Base-by-base conservation (phyloP, 30 jellyfish, hydroid and myxozoan genomes). In the Cassiopea xamachana region DNA sequence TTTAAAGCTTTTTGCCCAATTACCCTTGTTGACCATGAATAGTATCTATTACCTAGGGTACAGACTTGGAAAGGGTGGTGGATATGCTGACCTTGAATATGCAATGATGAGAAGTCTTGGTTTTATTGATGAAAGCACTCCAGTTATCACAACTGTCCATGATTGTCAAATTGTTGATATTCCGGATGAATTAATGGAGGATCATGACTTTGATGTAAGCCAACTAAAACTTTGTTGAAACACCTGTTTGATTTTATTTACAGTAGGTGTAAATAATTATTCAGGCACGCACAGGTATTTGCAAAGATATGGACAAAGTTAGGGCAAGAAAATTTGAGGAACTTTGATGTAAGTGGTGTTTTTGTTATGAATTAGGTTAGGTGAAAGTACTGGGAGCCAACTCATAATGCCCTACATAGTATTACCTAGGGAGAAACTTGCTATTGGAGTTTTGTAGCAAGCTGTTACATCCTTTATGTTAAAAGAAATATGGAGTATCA, bases 61-160 rank as follows among this genome's bases (percentile, higher is more conserved):
- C 89, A 46, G 98, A 44, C 74, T 93, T 17, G 98, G 98, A 10
- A 93, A 89, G 82, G 98, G 98, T 12, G 85, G 82, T 18, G 98
- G 98, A 18, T 93, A 80, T 87, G 98, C 95, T 18, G 98, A 93
- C 69, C 48, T 93, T 69, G 98, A 93, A 69, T 93, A 90, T 80
- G 98, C 98, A 73, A 83, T 93, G 89, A 81, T 93, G 91, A 79
- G 87, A 48, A 9, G 74, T 67, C 67, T 82, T 85, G 96, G 98
- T 10, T 89, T 84, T 13, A 75, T 88, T 45, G 91, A 90, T 83
- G 91, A 87, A 18, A 82, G 50, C 44, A 87, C 96, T 47, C 87
- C 88, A 5, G 81, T 93, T 8, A 81, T 85, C 4, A 87, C 98
- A 12, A 80, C 91, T 43, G 98, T 88, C 14, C 96, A 87, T 61